Base-by-base conservation (phyloP, 2,888 invertebrate genomes). In the Actias luna region DNA sequence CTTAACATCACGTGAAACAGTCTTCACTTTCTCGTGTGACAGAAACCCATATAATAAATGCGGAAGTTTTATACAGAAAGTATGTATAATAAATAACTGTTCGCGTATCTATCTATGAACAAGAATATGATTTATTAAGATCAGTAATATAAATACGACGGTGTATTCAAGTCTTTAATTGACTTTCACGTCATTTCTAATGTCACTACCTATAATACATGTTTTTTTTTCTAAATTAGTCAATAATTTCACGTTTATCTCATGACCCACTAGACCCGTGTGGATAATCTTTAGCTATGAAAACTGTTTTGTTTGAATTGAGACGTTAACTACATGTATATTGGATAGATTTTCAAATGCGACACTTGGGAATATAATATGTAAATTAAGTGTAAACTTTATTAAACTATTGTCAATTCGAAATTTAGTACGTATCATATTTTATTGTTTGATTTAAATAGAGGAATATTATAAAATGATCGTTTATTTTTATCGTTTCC, bases 371-470 rank as follows among this genome's bases (percentile, higher is more conserved):
- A 60, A 42, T 57, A 14, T 55, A 55, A 29, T 71, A 77, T 79
- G 71, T 73, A 74, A 77, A 75, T 78, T 67, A 70, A 66, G 71
- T 75, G 73, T 79, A 73, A 77, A 75, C 62, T 73, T 74, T 68
- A 71, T 68, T 73, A 70, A 76, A 68, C 68, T 65, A 73, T 74
- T 78, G 77, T 79, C 71, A 69, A 70, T 70, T 62, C 50, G 62
- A 68, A 76, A 79, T 78, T 78, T 78, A 75, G 77, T 64, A 64
- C 67, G 25, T n/a, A 57, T 63, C 69, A 60, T 64, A 64, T 73
- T 76, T 75, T 77, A 72, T 75, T 78, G 71, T 72, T 76, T 60
- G 62, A 65, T 67, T 71, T 67, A 68, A 66, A 67, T 61, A 59
- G 64, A 64, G 65, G 63, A 68, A 64, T 59, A 58, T 59, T 62